Evolutionary conservation across 2,113 vertebrate genomes (phyloP), one percentile per base, ranked within the genome.

Genomic region (Leptobrachium leishanense): DNA sequence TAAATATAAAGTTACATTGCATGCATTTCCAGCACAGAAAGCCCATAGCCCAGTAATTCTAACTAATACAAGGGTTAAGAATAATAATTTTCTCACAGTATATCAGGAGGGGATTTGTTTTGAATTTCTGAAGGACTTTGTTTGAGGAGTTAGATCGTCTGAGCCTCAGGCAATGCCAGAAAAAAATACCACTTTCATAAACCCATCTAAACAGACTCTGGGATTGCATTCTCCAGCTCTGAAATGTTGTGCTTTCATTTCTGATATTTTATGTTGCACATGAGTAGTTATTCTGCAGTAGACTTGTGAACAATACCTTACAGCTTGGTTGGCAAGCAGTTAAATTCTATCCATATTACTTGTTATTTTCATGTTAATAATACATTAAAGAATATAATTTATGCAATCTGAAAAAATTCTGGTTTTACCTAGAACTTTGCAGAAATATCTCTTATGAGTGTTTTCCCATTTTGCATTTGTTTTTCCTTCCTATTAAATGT

Each of bases 151-250:
- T 75, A 59, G 88, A 90, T 82, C 86, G 91, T 89, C 86, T 70
- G n/a, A 85, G 88, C 92, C 91, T 85, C 65, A 76, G 91, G 90
- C 88, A 81, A 86, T 64, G 82, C 71, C 85, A 85, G 57, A 40
- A 79, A 88, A 84, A 84, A 66, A 59, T 81, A 76, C 82, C 81
- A 75, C 80, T 73, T 75, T 84, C 85, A 78, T 84, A 86, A 92
- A 88, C 87, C 84, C 84, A 71, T 81, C 64, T 77, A 75, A 85
- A 85, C 63, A 68, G 69, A 57, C 68, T 79, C 43, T 54, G 68
- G 69, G 76, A 79, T 68, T 72, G 43, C 11, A 66, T 69, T 64
- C 59, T 69, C 53, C 62, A 55, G 54, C 67, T 77, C 20, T 39
- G 67, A 70, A 71, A 70, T 59, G 55, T 12, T 59, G 55, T 1